phyloP scores from a whole-genome alignment of 2,888 invertebrate species.

The Lottia gigantea region DNA sequence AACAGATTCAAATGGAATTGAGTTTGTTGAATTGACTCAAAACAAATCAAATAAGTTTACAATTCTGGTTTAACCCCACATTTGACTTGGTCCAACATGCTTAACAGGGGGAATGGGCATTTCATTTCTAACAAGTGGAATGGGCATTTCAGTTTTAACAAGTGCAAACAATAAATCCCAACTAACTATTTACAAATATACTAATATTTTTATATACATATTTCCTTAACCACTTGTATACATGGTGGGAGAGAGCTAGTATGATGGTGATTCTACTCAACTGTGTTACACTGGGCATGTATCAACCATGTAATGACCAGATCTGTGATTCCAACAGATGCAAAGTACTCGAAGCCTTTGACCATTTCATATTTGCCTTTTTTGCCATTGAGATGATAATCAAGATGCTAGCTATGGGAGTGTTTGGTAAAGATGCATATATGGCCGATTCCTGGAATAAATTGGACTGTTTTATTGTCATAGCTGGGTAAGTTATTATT shows the following conservation, averaged over 20 bases:
- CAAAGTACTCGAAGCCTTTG: slow-evolving; percentile 82
- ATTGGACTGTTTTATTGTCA: slow-evolving; percentile 96
- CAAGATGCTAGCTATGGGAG: slow-evolving; percentile 98
- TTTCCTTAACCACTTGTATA: slow-evolving; percentile 69
- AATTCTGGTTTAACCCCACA: no score
- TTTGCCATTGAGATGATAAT: slow-evolving; percentile 98
- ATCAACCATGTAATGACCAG: slow-evolving; percentile 91
- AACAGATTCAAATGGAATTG: no score
- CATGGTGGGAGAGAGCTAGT: slow-evolving; percentile 98
- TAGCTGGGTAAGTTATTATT: slow-evolving; percentile 82
- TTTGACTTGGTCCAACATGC: no score
- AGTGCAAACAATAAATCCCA: no score
- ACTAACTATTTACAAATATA: no score
- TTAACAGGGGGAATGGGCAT: no score
- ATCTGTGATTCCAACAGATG: slow-evolving; percentile 74
- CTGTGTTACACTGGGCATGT: slow-evolving; percentile 99
- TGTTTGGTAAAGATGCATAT: slow-evolving; percentile 88
- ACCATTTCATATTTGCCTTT: slow-evolving; percentile 98
- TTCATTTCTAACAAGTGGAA: no score
- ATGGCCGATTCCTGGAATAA: slow-evolving; percentile 99
- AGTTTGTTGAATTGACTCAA: no score
- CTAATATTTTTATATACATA: no score
- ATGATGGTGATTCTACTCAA: slow-evolving; percentile 98
- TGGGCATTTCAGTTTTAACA: no score
- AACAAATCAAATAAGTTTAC: no score